Percentiles rank a stretch among this genome's conserved stretches.
Evolutionary conservation across 2,888 invertebrate species (phyloP).

Genomic region (Drosophila pseudotakahashii): DNA sequence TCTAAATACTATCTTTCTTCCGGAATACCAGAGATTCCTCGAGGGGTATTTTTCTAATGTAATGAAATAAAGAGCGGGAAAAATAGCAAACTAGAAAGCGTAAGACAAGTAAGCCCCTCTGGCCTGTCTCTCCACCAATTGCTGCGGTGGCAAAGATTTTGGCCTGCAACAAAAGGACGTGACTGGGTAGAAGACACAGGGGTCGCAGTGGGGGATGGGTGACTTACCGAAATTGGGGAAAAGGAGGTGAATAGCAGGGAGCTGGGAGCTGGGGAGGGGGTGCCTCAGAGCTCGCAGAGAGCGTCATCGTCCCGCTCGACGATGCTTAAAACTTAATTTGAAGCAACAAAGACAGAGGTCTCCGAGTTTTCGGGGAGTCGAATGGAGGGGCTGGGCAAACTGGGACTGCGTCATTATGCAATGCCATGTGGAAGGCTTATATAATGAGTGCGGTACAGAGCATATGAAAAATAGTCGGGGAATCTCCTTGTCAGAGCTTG

Average conservation of each 20-base stretch:
- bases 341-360: slow-evolving; percentile 44
- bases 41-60: neutral
- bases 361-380: neutral
- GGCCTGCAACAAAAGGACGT: slow-evolving; percentile 56
- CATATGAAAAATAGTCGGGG: slow-evolving; percentile 42
- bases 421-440: slow-evolving; percentile 56
- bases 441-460: slow-evolving; percentile 42
- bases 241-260: neutral
- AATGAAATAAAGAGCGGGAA: neutral
- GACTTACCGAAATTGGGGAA: slow-evolving; percentile 4
- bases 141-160: slow-evolving; percentile 54
- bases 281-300: slow-evolving; percentile 39
- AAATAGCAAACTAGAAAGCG: slow-evolving; percentile 7
- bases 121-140: slow-evolving; percentile 13
- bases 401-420: slow-evolving; percentile 54
- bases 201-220: slow-evolving; percentile 1
- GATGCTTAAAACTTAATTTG: slow-evolving; percentile 67
- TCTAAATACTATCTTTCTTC: neutral
- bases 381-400: neutral
- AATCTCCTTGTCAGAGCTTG: slow-evolving; percentile 41
- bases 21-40: neutral
- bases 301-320: slow-evolving; percentile 39
- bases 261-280: slow-evolving; percentile 1
- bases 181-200: slow-evolving; percentile 36
- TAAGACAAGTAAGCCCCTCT: slow-evolving; percentile 20